These are phyloP conservation scores for Lepidurus couesii DNA, from an alignment of 1,140 invertebrate genomes.

Conservation along the genomic window DNA sequence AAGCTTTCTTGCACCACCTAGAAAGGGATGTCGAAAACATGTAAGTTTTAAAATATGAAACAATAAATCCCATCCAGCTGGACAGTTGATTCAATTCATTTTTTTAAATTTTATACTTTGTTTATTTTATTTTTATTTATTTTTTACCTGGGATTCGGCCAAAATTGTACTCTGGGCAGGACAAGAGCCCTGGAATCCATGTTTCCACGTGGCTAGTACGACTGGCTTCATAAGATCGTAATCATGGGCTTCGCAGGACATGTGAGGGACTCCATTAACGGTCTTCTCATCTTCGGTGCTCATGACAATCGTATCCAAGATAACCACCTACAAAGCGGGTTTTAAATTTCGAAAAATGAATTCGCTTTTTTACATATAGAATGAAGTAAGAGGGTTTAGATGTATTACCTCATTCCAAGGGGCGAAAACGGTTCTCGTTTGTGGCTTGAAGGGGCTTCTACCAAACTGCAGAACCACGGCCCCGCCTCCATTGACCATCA, in stretches of 20 bases:
- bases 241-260: slow-evolving; percentile 77
- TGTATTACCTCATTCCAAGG: slow-evolving; percentile 95
- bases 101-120: no score
- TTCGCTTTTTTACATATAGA: slow-evolving; percentile 38
- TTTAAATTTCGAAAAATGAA: slow-evolving; percentile 42
- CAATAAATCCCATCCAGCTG: no score
- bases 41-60: no score
- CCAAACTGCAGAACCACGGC: slow-evolving; percentile 94
- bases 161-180: slow-evolving; percentile 74
- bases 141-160: slow-evolving; percentile 74
- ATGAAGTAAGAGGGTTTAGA: not conserved
- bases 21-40: not conserved
- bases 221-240: slow-evolving; percentile 91
- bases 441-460: slow-evolving; percentile 78
- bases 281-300: slow-evolving; percentile 71
- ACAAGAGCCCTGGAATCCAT: slow-evolving; percentile 90
- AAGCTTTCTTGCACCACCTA: slow-evolving; percentile 89
- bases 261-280: slow-evolving; percentile 50
- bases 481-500: slow-evolving; percentile 97
- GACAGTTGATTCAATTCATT: no score
- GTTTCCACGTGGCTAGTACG: slow-evolving; percentile 90
- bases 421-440: slow-evolving; percentile 80
- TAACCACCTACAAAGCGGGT: slow-evolving; percentile 61
- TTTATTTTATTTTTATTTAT: no score
- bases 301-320: slow-evolving; percentile 81